These are phyloP conservation scores for Dinomys branickii DNA, from an alignment of 2,113 vertebrate genomes.

Conservation along the genomic window DNA sequence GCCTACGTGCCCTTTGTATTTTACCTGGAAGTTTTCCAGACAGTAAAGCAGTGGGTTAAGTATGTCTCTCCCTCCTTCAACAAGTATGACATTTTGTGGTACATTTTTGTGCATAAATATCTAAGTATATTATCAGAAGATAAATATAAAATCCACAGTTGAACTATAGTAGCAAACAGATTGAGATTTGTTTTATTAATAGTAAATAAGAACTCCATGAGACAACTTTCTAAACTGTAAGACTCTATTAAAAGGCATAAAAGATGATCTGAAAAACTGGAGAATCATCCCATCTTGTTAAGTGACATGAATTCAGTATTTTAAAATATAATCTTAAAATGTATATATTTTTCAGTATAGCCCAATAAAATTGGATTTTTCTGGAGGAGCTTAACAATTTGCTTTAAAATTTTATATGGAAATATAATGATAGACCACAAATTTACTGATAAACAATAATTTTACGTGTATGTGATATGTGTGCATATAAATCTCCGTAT, in stretches of 20 bases:
- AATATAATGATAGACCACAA: not conserved
- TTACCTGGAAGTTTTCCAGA: slow-evolving; percentile 33
- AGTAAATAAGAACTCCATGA: not conserved
- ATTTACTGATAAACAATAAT: not conserved
- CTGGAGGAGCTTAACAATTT: not conserved
- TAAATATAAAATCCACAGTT: not conserved
- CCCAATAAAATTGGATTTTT: not conserved
- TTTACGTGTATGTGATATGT: not conserved
- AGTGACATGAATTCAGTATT: not conserved
- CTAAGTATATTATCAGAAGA: not conserved
- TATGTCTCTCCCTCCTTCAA: not conserved
- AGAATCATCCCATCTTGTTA: not conserved
- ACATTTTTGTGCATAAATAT: not conserved
- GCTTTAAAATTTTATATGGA: slow-evolving; percentile 5
- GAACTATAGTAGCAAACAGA: not conserved
- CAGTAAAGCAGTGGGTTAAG: slow-evolving; percentile 3
- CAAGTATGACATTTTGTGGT: slow-evolving; percentile 6
- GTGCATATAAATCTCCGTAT: not conserved
- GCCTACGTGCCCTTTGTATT: slow-evolving; percentile 25
- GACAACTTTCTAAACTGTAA: not conserved
- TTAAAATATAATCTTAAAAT: not conserved
- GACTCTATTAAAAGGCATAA: not conserved
- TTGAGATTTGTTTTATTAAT: not conserved
- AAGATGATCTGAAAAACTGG: not conserved
- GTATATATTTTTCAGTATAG: not conserved